phyloP scores from a whole-genome alignment of 2,888 invertebrate species.

The Orchesella flavescens region DNA sequence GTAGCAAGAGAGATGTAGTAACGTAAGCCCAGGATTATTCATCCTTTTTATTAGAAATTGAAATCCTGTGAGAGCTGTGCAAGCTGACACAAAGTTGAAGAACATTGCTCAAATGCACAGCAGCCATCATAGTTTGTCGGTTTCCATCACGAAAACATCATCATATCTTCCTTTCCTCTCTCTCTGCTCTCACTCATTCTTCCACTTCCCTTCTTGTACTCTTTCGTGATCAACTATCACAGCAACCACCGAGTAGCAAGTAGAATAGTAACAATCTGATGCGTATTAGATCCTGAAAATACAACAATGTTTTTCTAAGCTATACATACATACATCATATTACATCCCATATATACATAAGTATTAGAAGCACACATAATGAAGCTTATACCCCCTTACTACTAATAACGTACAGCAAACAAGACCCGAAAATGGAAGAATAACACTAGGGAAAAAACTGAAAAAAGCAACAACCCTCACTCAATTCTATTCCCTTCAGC shows the following conservation, averaged over 20 bases:
- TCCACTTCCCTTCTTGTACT: conserved; percentile 39
- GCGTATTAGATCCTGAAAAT: not conserved
- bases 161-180: conserved; percentile 52
- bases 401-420: not conserved
- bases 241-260: not conserved
- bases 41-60: conserved; percentile 46
- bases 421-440: conserved; percentile 45
- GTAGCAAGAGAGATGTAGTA: no score
- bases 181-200: conserved; percentile 30
- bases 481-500: conserved; percentile 57
- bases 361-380: not conserved
- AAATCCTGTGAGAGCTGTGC: conserved; percentile 60
- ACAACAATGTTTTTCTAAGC: conserved; percentile 1
- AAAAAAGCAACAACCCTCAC: conserved; percentile 52
- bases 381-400: not conserved
- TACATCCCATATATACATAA: not conserved
- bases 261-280: not conserved
- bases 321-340: no score
- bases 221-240: conserved; percentile 50
- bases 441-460: conserved; percentile 50
- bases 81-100: conserved; percentile 56
- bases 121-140: conserved; percentile 64
- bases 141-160: conserved; percentile 65
- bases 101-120: conserved; percentile 47
- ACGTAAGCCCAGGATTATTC: no score